A percentile compares a stretch with the other conserved stretches of the same genome.
phyloP scores from a whole-genome alignment of 2,797 vertebrate genomes.

The Microchirus variegatus region DNA sequence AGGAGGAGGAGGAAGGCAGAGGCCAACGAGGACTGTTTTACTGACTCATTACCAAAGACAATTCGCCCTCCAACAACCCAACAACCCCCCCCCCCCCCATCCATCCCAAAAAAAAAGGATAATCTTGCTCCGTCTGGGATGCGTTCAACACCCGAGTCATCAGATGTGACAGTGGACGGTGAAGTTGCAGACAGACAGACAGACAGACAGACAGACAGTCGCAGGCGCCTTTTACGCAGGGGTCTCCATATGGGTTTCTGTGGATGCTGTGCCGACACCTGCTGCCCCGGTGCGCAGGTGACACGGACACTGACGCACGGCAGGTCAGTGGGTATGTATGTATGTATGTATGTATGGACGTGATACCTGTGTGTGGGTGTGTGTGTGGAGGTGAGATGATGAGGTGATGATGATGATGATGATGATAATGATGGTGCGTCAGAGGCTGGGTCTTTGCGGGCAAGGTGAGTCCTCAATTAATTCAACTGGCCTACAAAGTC shows the following conservation, averaged over 20 bases:
- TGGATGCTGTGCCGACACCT: slow-evolving; percentile 68
- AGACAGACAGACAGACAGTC: slow-evolving; percentile 49
- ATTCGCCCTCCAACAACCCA: slow-evolving; percentile 47
- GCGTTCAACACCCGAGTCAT: slow-evolving; percentile 65
- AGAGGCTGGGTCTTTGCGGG: slow-evolving; percentile 97
- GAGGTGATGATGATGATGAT: slow-evolving; percentile 13
- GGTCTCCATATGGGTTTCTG: slow-evolving; percentile 47
- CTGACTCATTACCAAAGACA: slow-evolving; percentile 65
- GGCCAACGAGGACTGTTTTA: slow-evolving; percentile 53
- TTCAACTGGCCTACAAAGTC: slow-evolving; percentile 99
- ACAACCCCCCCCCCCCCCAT: no score
- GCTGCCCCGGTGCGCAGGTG: slow-evolving; percentile 57
- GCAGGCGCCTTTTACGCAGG: slow-evolving; percentile 37
- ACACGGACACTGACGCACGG: slow-evolving; percentile 1
- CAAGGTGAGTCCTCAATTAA: slow-evolving; percentile 91
- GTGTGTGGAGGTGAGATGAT: slow-evolving; percentile 8
- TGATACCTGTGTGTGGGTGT: no score
- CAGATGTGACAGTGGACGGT: slow-evolving; percentile 59
- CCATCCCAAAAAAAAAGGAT: no score
- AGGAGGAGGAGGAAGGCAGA: slow-evolving; percentile 42
- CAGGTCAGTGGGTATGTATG: slow-evolving; percentile 48
- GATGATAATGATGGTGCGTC: slow-evolving; percentile 70
- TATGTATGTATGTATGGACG: no score
- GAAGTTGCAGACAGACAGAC: slow-evolving; percentile 66
- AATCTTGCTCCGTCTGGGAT: slow-evolving; percentile 73